phyloP scores from a whole-genome alignment of 2,888 invertebrate genomes.

The Leptinotarsa rubiginosa region DNA sequence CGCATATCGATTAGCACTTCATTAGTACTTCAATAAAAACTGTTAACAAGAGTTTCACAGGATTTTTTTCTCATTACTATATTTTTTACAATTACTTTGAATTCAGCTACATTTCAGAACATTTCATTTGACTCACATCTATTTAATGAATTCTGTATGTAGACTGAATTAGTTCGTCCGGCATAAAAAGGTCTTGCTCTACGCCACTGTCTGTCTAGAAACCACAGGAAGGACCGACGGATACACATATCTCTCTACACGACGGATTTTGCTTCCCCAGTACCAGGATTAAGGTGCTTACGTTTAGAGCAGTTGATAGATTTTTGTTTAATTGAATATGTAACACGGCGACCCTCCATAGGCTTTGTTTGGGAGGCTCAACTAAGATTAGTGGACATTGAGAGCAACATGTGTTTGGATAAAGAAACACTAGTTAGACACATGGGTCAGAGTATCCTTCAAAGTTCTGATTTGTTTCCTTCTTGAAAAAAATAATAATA shows the following conservation, averaged over 20 bases:
- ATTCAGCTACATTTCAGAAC: no score
- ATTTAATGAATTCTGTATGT: no score
- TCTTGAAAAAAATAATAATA: background rate
- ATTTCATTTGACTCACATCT: no score
- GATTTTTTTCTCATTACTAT: no score
- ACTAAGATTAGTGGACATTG: conserved; percentile 63
- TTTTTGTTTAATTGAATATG: conserved; percentile 82
- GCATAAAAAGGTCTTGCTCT: background rate
- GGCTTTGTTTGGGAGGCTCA: conserved; percentile 62
- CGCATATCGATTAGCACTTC: no score
- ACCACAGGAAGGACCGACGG: conserved; percentile 47
- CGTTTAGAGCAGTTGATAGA: conserved; percentile 70
- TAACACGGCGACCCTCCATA: conserved; percentile 67
- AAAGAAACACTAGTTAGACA: conserved; percentile 58
- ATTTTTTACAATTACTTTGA: no score
- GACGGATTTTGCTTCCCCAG: conserved; percentile 56
- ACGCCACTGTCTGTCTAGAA: conserved; percentile 35
- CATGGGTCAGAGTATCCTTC: conserved; percentile 36
- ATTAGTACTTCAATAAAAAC: no score
- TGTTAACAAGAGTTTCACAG: no score
- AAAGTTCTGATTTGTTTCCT: background rate
- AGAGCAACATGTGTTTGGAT: conserved; percentile 65
- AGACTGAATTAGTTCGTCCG: no score
- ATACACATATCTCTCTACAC: conserved; percentile 55
- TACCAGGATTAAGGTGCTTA: conserved; percentile 65